Conservation (phyloP, 1,140 invertebrate genomes). For the Dreissena polymorpha region DNA sequence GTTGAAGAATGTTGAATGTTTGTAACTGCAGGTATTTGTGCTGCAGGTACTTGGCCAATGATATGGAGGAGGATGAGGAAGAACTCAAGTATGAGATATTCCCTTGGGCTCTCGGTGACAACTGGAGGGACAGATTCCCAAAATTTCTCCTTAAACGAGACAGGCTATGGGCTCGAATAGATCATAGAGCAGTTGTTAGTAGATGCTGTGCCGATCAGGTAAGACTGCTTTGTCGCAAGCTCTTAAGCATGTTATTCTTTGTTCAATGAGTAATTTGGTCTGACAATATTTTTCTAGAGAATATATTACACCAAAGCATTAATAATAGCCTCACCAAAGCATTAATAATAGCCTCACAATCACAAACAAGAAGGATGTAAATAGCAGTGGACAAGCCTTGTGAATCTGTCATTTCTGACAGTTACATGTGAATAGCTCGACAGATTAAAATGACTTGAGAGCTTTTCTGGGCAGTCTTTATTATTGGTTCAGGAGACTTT, state of each 20-base stretch:
- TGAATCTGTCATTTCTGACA: no score
- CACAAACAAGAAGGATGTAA: no score
- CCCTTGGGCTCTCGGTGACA: slow-evolving; percentile 80
- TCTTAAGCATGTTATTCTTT: neutral
- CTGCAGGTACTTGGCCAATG: slow-evolving; percentile 82
- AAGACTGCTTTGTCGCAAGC: neutral
- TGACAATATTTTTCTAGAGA: neutral
- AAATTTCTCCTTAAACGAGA: slow-evolving; percentile 79
- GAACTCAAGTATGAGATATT: slow-evolving; percentile 82
- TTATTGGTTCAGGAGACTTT: neutral
- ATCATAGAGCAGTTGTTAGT: slow-evolving; percentile 82
- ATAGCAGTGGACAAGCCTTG: no score
- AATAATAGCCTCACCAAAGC: neutral
- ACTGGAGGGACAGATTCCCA: slow-evolving; percentile 77
- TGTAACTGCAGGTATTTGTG: neutral
- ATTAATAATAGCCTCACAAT: neutral
- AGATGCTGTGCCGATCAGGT: slow-evolving; percentile 82
- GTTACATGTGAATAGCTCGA: no score
- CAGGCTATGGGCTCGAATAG: slow-evolving; percentile 80
- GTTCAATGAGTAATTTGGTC: neutral
- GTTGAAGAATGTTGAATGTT: no score
- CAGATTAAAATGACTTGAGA: no score
- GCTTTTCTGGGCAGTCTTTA: no score
- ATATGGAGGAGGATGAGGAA: slow-evolving; percentile 84
- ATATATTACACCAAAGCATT: neutral